Base-by-base conservation (phyloP, 2,888 invertebrate species). In the Mesoligia furuncula region DNA sequence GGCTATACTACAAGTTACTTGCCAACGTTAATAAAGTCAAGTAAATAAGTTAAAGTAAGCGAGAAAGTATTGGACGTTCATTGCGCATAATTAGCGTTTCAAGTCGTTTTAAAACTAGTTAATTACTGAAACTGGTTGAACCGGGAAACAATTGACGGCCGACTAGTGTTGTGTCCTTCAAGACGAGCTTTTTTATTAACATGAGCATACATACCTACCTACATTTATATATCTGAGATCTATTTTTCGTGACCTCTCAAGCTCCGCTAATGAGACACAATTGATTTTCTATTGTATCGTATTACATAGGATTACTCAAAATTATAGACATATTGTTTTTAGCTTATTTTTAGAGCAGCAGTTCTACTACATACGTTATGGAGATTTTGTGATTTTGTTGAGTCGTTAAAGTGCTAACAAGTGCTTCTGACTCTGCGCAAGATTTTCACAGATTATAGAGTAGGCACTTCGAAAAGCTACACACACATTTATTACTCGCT, bases 1-100 rank as follows among this genome's bases (percentile, higher is more conserved):
- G 70, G 65, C 77, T 57, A 57, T 83, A n/a, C 66, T 48, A 48
- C 36, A 71, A 57, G 17, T 77, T 39, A 67, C 8, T 70, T 71
- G 67, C 13, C 31, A 48, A 70, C 51, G 54, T 20, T 77, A 54
- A 31, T 69, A n/a, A 48, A 61, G 6, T 75, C 13, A 48, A 72
- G 1, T 73, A 31, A 67, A 59, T 42, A 59, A 54, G 39, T 71
- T 59, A 59, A 51, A 66, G 8, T 91, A 89, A 91, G 90, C 90
- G 90, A 92, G 92, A 93, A 92, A 93, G 92, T 91, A 92, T 92
- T 84, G 87, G 81, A 87, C 88, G 86, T 87, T 86, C 80, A 76
- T 79, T 73, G 57, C 79, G 75, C 70, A 89, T 92, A 71, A 70
- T 91, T 90, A 91, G 87, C 87, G 89, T 90, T 92, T 93, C 85